These are phyloP conservation scores for Acanthoscelides obtectus DNA, from an alignment of 2,888 invertebrate species.

Conservation along the genomic window DNA sequence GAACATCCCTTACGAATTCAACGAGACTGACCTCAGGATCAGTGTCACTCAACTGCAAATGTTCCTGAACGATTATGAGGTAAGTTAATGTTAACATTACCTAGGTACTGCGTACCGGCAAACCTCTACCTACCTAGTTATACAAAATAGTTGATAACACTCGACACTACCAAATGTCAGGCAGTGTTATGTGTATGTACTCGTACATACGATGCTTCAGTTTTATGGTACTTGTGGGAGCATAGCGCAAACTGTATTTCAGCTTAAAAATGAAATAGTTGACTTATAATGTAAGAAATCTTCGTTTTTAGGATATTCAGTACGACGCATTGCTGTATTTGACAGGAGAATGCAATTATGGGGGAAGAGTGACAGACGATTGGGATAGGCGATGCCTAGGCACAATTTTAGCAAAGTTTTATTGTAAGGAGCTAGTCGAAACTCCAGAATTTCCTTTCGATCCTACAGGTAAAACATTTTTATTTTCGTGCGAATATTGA, in stretches of 20 bases:
- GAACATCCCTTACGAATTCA: slow-evolving; percentile 95
- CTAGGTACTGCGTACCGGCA: too few relatives aligned
- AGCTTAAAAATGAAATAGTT: too few relatives aligned
- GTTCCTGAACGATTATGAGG: slow-evolving; percentile 76
- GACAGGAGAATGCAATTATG: slow-evolving; percentile 95
- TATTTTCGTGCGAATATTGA: too few relatives aligned
- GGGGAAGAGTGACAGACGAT: slow-evolving; percentile 92
- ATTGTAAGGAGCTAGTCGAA: slow-evolving; percentile 63
- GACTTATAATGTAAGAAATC: too few relatives aligned
- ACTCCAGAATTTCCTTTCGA: slow-evolving; percentile 64
- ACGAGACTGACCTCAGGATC: slow-evolving; percentile 89
- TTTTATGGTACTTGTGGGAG: too few relatives aligned
- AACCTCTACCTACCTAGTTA: too few relatives aligned
- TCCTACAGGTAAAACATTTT: slow-evolving; percentile 49
- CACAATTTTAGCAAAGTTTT: slow-evolving; percentile 78
- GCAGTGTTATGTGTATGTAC: too few relatives aligned
- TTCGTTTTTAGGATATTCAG: slow-evolving; percentile 63
- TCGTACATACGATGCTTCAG: too few relatives aligned
- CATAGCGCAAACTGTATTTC: too few relatives aligned
- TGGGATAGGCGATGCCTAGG: slow-evolving; percentile 87
- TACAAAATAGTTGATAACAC: too few relatives aligned
- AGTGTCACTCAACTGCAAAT: slow-evolving; percentile 85
- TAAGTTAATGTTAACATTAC: too few relatives aligned
- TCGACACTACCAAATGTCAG: too few relatives aligned
- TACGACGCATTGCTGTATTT: slow-evolving; percentile 85